phyloP scores from a whole-genome alignment of 2,888 invertebrate species.

The Scelioninae gen. 1 region DNA sequence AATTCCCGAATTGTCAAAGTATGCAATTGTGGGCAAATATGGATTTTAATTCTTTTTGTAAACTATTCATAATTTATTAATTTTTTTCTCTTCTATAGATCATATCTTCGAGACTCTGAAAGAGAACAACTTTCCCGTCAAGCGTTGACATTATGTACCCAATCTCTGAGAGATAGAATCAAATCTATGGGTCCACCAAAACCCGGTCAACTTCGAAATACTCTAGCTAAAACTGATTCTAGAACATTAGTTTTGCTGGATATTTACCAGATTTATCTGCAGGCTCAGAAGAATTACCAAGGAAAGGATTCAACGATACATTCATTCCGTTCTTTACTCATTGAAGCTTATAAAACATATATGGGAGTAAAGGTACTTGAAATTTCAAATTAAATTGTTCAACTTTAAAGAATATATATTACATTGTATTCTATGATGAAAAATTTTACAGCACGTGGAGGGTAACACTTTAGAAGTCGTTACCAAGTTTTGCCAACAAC shows the following conservation, averaged over 20 bases:
- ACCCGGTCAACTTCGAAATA: conserved; percentile 74
- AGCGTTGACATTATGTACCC: conserved; percentile 90
- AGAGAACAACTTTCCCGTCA: conserved; percentile 92
- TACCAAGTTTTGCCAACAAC: conserved; percentile 89
- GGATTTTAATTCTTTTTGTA: neutral
- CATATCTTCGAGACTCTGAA: conserved; percentile 93
- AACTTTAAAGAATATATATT: no score
- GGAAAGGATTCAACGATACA: conserved; percentile 86
- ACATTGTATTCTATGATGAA: neutral
- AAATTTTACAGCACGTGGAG: conserved; percentile 85
- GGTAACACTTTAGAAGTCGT: conserved; percentile 89
- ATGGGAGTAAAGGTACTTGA: conserved; percentile 86
- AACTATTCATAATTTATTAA: neutral
- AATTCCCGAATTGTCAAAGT: conserved; percentile 93
- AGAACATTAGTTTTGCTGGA: conserved; percentile 85
- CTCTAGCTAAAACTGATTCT: conserved; percentile 78
- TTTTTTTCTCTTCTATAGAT: conserved; percentile 84
- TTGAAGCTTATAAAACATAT: conserved; percentile 89
- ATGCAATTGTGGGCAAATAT: no score
- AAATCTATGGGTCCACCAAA: conserved; percentile 83
- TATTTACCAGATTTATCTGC: conserved; percentile 89
- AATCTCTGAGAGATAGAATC: conserved; percentile 88
- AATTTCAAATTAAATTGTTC: no score
- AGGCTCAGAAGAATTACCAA: conserved; percentile 87
- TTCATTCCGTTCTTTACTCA: conserved; percentile 87